Evolutionary conservation across 2,113 vertebrate species (phyloP), one percentile per base, ranked within the genome.

Genomic region (Platanista minor): DNA sequence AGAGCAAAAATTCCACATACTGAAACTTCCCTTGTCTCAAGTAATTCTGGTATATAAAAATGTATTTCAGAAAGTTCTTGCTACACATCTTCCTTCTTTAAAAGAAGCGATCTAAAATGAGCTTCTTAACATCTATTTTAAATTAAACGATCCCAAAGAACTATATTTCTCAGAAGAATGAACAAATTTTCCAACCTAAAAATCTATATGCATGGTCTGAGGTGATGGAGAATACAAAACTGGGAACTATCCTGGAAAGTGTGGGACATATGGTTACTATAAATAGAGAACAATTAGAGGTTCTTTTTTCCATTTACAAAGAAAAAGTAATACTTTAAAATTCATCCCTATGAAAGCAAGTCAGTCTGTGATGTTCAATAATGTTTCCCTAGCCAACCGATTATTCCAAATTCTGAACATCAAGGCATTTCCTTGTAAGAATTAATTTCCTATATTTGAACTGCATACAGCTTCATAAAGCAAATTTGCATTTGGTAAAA

Each of bases 301-400:
- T 49, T 83, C 87, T 92, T 97, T 97, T 97, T 97, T 96, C 96
- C 98, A 97, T 49, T 95, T 92, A 94, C 43, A 77, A 96, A 96
- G 71, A 91, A 95, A 94, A 93, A 92, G 77, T 36, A 78, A 78
- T 39, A 74, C 59, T 41, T 86, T 96, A 87, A 92, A 96, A 95
- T 78, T 95, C 96, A 82, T 92, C 94, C 81, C 90, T 81, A 4
- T 54, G 69, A 95, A 97, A 15, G 75, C 64, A 66, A 94, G 81
- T 72, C 86, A 92, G 85, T 95, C 97, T 97, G 96, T 94, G 94
- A 98, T 97, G 92, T 90, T 96, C 97, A 96, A 97, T 97, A 97
- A 71, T 41, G 54, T 72, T 87, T 94, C 46, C 49, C 85, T 82
- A 80, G 97, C 92, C 97, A 97, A 90, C 71, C 94, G 87, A 91